Conservation (phyloP, 2,113 vertebrate genomes). For the Percina caprodes region DNA sequence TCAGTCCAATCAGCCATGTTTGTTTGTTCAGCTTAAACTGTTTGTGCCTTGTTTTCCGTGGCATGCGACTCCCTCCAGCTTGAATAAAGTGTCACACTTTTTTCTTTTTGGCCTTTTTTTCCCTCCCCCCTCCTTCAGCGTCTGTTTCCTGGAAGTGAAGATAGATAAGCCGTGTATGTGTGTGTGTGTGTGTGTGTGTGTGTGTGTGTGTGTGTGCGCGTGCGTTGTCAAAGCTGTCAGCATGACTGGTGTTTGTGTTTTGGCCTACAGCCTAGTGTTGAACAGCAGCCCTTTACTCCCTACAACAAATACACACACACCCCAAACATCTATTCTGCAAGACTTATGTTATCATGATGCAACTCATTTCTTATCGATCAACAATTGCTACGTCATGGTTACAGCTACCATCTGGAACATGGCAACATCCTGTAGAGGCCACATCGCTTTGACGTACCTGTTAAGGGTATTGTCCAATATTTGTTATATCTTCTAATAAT, state of each 20-base stretch:
- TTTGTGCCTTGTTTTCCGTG: conserved; percentile 80
- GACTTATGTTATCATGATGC: conserved; percentile 21
- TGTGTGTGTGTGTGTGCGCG: conserved; percentile 41
- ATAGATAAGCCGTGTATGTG: conserved; percentile 53
- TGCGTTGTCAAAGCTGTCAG: conserved; percentile 77
- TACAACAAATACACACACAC: conserved; percentile 57
- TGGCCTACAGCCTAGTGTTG: conserved; percentile 74
- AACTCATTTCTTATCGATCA: conserved; percentile 52
- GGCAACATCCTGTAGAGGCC: not conserved
- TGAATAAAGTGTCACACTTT: conserved; percentile 70
- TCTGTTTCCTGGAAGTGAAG: conserved; percentile 63
- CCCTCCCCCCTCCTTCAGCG: conserved; percentile 12
- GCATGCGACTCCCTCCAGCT: conserved; percentile 60
- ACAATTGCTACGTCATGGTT: conserved; percentile 34
- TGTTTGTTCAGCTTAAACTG: conserved; percentile 84
- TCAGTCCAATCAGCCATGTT: conserved; percentile 80
- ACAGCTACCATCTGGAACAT: conserved; percentile 34
- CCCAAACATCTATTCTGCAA: conserved; percentile 62
- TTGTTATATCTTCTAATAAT: conserved; percentile 61
- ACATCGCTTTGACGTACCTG: conserved; percentile 20
- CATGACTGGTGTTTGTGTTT: conserved; percentile 73
- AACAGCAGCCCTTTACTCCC: conserved; percentile 70
- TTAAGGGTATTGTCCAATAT: conserved; percentile 58
- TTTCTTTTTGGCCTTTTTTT: conserved; percentile 26
- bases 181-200: conserved; percentile 33